Base-by-base conservation (phyloP, 2,113 vertebrate species). In the Misgurnus mizolepis region DNA sequence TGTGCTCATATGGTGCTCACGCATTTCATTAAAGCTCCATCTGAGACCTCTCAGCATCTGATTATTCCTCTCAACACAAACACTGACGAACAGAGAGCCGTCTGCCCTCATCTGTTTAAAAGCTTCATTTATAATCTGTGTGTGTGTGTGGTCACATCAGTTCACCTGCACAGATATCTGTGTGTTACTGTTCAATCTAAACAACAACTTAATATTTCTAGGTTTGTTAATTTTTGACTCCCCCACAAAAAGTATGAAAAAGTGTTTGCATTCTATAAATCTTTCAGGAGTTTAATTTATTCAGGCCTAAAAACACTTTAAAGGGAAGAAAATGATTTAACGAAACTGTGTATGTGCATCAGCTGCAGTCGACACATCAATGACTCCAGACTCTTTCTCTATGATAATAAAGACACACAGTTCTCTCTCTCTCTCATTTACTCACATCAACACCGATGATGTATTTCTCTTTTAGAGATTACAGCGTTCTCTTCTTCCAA, bases 1-100 rank as follows among this genome's bases (percentile, higher is more conserved):
- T 82, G 86, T 70, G 81, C 15, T 70, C 67, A 14, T 86, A 70
- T 79, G 73, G 72, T 88, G 73, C 76, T 79, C 86, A 86, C 71
- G 67, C 84, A 90, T 92, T 85, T 89, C 74, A 90, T 91, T 87
- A 89, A 69, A 39, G 41, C 27, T 8, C 58, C 22, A 8, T 3
- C 49, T 10, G 15, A 14, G 53, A 12, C 67, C 58, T 61, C 71
- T 67, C 49, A 18, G n/a, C 3, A 17, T 27, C 79, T 82, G 70
- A 84, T 87, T 82, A 82, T 83, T 81, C 79, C 70, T 71, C 71
- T 77, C 78, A 71, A 74, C 82, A 80, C 40, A 17, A 58, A 79
- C 43, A 41, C 15, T 39, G 41, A 78, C 64, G 65, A 6, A 73
- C 22, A 78, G 40, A 78, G 14, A 45, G 47, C 8, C 9, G 7